These are phyloP conservation scores for Lota lota DNA, from an alignment of 2,113 vertebrate genomes.

Conservation along the genomic window DNA sequence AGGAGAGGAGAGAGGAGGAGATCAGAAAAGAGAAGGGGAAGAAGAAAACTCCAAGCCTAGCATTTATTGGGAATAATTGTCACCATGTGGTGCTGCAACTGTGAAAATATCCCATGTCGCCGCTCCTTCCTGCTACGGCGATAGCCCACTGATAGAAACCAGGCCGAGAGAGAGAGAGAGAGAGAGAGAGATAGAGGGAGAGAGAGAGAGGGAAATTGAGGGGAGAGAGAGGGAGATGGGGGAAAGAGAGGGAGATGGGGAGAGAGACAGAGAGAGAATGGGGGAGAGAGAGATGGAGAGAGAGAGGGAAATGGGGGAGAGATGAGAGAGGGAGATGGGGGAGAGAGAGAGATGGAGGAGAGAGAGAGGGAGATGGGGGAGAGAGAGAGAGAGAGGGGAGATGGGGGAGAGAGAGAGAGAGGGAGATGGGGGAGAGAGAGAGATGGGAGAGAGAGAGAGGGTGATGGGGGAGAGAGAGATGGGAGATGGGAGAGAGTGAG, in stretches of 20 bases:
- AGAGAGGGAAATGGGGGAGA: too few species aligned
- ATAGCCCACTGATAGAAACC: constrained; percentile 34
- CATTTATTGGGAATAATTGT: constrained; percentile 58
- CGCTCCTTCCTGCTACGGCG: constrained; percentile 52
- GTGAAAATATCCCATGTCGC: constrained; percentile 55
- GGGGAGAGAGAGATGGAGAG: too few species aligned
- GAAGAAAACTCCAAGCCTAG: constrained; percentile 15
- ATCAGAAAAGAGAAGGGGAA: constrained; percentile 22
- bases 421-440: too few species aligned
- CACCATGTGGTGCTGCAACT: constrained; percentile 65
- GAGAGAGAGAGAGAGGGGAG: too few species aligned
- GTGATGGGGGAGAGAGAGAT: too few species aligned
- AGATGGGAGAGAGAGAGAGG: too few species aligned
- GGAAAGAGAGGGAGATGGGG: background rate
- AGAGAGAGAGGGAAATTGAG: constrained; percentile 25
- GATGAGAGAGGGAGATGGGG: too few species aligned
- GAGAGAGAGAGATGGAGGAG: too few species aligned
- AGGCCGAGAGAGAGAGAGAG: constrained; percentile 24
- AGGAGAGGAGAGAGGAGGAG: constrained; percentile 25
- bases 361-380: too few species aligned
- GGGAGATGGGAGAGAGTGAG: too few species aligned
- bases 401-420: too few species aligned
- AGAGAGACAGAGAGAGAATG: constrained; percentile 21
- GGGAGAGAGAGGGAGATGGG: background rate
- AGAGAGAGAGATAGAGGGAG: too few species aligned